Evolutionary conservation across 2,888 invertebrate genomes (phyloP).

Genomic region (Amiota communis): DNA sequence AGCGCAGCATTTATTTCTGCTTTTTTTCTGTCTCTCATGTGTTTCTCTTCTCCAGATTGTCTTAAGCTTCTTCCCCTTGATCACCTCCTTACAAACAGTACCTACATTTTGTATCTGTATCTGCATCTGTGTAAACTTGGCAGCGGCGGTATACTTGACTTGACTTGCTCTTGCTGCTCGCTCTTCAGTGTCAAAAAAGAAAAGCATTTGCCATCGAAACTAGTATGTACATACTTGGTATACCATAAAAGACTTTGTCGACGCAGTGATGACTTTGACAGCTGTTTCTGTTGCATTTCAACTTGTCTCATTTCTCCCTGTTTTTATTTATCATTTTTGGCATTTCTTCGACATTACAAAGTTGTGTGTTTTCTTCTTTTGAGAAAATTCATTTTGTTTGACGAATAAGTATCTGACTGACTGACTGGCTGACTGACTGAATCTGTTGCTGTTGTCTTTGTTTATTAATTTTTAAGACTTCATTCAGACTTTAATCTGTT

Average conservation of each 20-base stretch:
- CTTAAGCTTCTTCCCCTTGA: not conserved
- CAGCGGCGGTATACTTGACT: conserved; percentile 14
- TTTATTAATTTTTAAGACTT: too few relatives aligned
- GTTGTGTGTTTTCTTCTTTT: too few relatives aligned
- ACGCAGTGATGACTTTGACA: conserved; percentile 19
- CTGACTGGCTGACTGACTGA: too few relatives aligned
- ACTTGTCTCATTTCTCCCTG: not conserved
- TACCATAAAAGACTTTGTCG: conserved; percentile 6
- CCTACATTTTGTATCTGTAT: conserved; percentile 11
- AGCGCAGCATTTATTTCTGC: not conserved
- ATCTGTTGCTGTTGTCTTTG: too few relatives aligned
- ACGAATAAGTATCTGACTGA: too few relatives aligned
- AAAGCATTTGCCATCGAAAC: conserved; percentile 1
- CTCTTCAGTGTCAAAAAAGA: conserved; percentile 21
- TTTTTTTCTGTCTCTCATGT: not conserved
- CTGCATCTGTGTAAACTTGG: conserved; percentile 22
- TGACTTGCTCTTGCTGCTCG: not conserved
- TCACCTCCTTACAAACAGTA: not conserved
- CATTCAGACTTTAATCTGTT: too few relatives aligned
- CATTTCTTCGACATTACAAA: not conserved
- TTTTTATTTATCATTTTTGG: not conserved
- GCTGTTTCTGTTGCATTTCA: conserved; percentile 21
- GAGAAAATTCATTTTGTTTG: too few relatives aligned
- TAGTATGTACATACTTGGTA: not conserved
- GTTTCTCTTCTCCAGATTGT: too few relatives aligned